These are phyloP conservation scores for Sebastolobus alascanus DNA, from an alignment of 2,797 vertebrate species.

Conservation along the genomic window DNA sequence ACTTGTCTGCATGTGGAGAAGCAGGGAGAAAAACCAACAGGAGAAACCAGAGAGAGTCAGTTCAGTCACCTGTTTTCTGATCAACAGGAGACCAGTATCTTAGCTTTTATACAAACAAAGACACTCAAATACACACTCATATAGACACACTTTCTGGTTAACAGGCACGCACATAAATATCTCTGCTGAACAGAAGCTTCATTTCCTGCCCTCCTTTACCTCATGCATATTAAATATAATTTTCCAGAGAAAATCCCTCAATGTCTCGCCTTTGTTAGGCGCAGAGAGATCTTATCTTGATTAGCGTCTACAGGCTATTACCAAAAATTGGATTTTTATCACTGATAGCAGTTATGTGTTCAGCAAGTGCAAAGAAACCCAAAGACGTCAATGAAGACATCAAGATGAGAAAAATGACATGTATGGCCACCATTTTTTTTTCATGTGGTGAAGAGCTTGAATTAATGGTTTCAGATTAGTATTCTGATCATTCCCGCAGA, in stretches of 20 bases:
- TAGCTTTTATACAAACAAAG: slow-evolving; percentile 6
- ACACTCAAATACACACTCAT: background rate
- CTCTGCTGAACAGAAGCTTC: slow-evolving; percentile 72
- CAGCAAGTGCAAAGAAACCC: slow-evolving; percentile 44
- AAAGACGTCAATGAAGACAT: slow-evolving; percentile 54
- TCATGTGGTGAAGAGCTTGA: slow-evolving; percentile 44
- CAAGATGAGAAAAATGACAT: slow-evolving; percentile 44
- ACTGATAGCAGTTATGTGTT: slow-evolving; percentile 56
- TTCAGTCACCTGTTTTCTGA: slow-evolving; percentile 58
- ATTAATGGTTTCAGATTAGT: slow-evolving; percentile 61
- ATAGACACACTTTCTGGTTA: slow-evolving; percentile 49
- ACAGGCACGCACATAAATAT: slow-evolving; percentile 64
- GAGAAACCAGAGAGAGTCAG: slow-evolving; percentile 64
- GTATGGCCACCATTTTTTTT: slow-evolving; percentile 40
- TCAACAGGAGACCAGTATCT: slow-evolving; percentile 43
- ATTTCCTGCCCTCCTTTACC: slow-evolving; percentile 80
- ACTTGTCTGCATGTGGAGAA: slow-evolving; percentile 83
- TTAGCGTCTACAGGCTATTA: slow-evolving; percentile 75
- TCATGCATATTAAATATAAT: slow-evolving; percentile 83
- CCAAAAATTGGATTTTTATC: slow-evolving; percentile 80
- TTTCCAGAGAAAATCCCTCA: slow-evolving; percentile 80
- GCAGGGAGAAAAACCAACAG: slow-evolving; percentile 56
- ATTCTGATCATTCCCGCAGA: slow-evolving; percentile 62
- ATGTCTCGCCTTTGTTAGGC: slow-evolving; percentile 71
- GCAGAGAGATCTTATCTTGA: slow-evolving; percentile 70